Percentiles rank a stretch among this genome's conserved stretches.
These are phyloP conservation scores for Heliangelus exortis DNA, from an alignment of 2,797 vertebrate species.

Conservation along the genomic window DNA sequence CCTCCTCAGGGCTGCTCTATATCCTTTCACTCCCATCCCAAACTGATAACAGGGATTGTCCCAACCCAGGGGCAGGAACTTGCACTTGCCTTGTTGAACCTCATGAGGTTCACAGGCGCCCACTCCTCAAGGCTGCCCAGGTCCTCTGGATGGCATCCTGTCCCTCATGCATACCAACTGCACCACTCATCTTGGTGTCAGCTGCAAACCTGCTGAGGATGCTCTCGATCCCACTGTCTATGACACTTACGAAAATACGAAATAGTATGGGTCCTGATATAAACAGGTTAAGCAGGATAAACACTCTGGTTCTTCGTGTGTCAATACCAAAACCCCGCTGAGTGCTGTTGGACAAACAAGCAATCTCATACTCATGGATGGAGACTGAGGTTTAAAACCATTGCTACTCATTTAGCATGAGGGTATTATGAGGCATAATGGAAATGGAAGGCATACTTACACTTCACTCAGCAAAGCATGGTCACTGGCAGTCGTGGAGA, in stretches of 20 bases:
- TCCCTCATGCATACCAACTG: not conserved
- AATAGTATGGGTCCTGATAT: not conserved
- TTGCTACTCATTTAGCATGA: not conserved
- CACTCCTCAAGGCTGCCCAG: not conserved
- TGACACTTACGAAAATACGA: not conserved
- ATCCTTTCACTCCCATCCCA: not conserved
- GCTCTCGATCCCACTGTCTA: not conserved
- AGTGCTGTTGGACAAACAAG: not conserved
- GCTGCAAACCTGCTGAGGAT: not conserved
- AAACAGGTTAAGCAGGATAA: not conserved
- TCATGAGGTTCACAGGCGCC: not conserved
- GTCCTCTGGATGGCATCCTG: not conserved
- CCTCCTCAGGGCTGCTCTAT: not conserved
- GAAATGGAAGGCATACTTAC: conserved; percentile 81
- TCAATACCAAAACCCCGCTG: rapidly evolving
- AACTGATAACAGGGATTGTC: not conserved
- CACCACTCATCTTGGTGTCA: not conserved
- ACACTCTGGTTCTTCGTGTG: not conserved
- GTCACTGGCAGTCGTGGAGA: conserved; percentile 89
- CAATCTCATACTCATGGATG: not conserved
- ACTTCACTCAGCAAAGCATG: conserved; percentile 91
- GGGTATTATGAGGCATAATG: not conserved
- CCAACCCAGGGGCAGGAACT: not conserved
- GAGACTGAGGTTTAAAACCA: not conserved
- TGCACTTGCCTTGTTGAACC: not conserved